These are phyloP conservation scores for Sebastes iracundus DNA, from an alignment of 2,797 vertebrate species.

Conservation along the genomic window DNA sequence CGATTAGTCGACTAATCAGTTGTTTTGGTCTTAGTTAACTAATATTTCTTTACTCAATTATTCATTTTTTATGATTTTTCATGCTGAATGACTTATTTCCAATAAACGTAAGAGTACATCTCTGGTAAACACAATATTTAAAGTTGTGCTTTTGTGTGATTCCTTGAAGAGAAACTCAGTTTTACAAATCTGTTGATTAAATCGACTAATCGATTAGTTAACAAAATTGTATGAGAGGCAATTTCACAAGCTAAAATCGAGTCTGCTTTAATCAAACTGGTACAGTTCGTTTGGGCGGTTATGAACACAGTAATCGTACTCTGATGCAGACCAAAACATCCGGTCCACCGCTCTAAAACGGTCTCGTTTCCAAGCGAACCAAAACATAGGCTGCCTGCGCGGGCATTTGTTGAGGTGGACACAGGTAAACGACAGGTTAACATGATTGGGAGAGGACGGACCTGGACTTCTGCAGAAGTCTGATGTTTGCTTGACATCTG, in stretches of 20 bases:
- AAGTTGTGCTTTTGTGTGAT: not conserved
- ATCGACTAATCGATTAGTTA: not conserved
- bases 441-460: not conserved
- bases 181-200: not conserved
- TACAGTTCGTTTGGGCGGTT: accelerated
- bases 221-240: too few species aligned
- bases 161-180: not conserved
- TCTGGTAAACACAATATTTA: not conserved
- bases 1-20: not conserved
- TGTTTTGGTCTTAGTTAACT: not conserved
- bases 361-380: not conserved
- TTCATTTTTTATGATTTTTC: not conserved
- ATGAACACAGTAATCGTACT: not conserved
- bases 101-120: accelerated
- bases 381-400: not conserved
- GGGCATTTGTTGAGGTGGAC: not conserved
- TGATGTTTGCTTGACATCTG: not conserved
- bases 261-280: not conserved
- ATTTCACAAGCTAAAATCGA: not conserved
- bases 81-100: not conserved
- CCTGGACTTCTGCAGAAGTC: not conserved
- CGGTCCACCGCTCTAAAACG: not conserved
- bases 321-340: not conserved
- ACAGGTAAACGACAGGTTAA: not conserved
- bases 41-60: not conserved